These are phyloP conservation scores for Ammodytes marinus DNA, from an alignment of 2,113 vertebrate species.

Conservation along the genomic window DNA sequence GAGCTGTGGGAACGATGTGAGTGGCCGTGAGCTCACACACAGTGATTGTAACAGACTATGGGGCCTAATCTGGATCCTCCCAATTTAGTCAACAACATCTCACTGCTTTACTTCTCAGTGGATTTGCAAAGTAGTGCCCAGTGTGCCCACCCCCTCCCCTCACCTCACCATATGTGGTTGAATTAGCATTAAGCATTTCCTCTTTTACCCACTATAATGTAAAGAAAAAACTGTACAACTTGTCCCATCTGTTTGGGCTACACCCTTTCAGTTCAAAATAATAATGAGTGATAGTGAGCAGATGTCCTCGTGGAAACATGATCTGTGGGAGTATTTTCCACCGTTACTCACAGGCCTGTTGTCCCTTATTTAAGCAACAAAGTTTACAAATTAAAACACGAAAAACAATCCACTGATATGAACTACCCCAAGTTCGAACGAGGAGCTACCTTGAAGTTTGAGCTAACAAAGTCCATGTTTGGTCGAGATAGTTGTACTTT, in stretches of 20 bases:
- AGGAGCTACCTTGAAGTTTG: not conserved
- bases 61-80: not conserved
- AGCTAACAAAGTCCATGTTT: conserved; percentile 22
- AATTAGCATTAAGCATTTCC: conserved; percentile 12
- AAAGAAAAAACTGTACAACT: conserved; percentile 4
- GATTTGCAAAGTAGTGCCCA: not conserved
- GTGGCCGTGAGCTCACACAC: not conserved
- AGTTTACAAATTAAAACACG: not conserved
- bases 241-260: conserved; percentile 40
- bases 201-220: not conserved
- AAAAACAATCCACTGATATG: not conserved
- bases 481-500: not conserved
- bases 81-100: not conserved
- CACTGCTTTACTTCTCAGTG: not conserved
- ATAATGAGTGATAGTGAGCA: conserved; percentile 38
- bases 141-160: too few relatives aligned
- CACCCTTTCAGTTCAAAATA: conserved; percentile 26
- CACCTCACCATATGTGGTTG: not conserved
- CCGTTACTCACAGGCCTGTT: not conserved
- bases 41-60: not conserved
- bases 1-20: conserved; percentile 6
- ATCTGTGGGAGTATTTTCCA: conserved; percentile 12
- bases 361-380: not conserved
- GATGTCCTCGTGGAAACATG: conserved; percentile 36
- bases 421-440: not conserved